Percentiles rank a stretch among this genome's conserved stretches.
phyloP scores from a whole-genome alignment of 2,797 vertebrate species.

The Erithacus rubecula region DNA sequence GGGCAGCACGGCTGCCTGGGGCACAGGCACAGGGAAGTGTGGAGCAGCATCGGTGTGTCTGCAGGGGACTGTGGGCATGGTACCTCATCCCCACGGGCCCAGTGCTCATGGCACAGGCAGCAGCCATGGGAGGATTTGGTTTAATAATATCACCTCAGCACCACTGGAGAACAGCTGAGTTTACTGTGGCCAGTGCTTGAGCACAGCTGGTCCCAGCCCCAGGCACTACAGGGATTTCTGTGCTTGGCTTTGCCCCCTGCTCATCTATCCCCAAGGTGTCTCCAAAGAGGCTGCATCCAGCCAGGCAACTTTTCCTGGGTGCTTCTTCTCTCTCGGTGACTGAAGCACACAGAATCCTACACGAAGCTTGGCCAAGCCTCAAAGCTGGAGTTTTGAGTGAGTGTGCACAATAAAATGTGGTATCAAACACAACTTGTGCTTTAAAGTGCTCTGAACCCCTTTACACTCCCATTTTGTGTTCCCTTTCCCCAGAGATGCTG shows the following conservation, averaged over 20 bases:
- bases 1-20: rapidly evolving
- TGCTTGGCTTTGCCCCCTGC: rapidly evolving
- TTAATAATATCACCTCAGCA: background rate
- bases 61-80: rapidly evolving
- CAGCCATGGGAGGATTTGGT: background rate
- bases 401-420: background rate
- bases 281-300: background rate
- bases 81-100: rapidly evolving
- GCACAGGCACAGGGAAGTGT: rapidly evolving
- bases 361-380: background rate
- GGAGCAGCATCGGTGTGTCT: rapidly evolving
- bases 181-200: background rate
- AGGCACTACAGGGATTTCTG: background rate
- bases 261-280: rapidly evolving
- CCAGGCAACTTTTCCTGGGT: background rate
- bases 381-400: rapidly evolving
- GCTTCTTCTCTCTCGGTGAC: background rate
- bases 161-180: rapidly evolving
- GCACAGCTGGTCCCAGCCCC: background rate
- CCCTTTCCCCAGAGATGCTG: background rate
- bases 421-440: rapidly evolving
- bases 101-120: background rate
- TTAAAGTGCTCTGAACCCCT: background rate
- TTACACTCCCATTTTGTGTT: background rate
- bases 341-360: background rate